Percentiles rank a stretch among this genome's conserved stretches.
Conservation (phyloP, 2,797 vertebrate species). For the Centropyge bicolor region DNA sequence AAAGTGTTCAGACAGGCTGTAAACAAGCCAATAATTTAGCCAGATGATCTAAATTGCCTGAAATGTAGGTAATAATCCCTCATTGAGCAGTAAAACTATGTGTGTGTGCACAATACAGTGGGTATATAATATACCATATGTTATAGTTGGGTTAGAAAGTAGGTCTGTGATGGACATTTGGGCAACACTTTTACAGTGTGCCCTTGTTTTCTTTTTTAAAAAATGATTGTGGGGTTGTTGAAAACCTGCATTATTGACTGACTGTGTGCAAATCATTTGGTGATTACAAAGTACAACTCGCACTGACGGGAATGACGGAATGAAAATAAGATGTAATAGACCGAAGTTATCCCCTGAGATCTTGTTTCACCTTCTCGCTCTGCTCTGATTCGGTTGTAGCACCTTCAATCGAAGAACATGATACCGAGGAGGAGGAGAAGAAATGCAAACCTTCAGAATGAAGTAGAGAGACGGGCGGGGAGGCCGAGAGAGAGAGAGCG, state of each 20-base stretch:
- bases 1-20: constrained; percentile 7
- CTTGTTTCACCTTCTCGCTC: not conserved
- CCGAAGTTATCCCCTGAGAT: not conserved
- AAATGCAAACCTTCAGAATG: constrained; percentile 22
- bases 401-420: constrained; percentile 10
- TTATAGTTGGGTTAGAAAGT: not conserved
- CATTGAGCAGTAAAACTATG: not conserved
- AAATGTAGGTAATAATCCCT: constrained; percentile 5
- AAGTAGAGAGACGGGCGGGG: constrained; percentile 18
- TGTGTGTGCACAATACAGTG: not conserved
- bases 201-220: not conserved
- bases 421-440: constrained; percentile 12
- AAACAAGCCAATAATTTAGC: not conserved
- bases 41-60: not conserved
- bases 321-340: constrained; percentile 10
- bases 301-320: not conserved
- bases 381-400: not conserved
- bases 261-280: not conserved
- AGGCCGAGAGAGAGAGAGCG: constrained; percentile 13
- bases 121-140: no score
- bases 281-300: not conserved
- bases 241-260: not conserved
- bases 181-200: not conserved
- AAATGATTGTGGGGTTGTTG: not conserved
- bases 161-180: not conserved